Base-by-base conservation (phyloP, 1,140 invertebrate species). In the Eriocheir sinensis region DNA sequence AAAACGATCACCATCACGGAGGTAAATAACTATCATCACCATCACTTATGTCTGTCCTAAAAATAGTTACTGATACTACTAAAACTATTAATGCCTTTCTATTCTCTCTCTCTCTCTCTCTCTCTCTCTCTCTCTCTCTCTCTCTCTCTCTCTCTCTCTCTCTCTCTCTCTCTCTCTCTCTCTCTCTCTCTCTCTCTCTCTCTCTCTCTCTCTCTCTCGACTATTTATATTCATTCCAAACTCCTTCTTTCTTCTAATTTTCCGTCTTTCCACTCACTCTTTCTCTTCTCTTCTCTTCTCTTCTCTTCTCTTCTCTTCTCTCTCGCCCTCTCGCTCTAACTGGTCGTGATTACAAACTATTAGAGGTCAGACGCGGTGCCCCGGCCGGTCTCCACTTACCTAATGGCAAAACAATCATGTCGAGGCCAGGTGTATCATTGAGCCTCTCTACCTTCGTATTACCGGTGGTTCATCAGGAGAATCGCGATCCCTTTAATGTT, bases 331-430 rank as follows among this genome's bases (percentile, higher is more conserved):
- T 83, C 81, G 9, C 3, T 40, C 81, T 85, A 12, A 27, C 81
- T 38, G 27, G 38, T 72, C 89, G 53, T 72, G 48, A 72, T 30
- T 53, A 53, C 89, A 60, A 79, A 36, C 89, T 32, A 91, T 91
- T 72, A 91, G 21, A 36, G 44, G 34, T 72, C 30, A 48, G 88
- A 32, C 17, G 36, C 90, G 44, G 30, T 30, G 89, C 40, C 79
- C 81, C 32, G 27, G 15, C 91, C 34, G 27, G 72, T 30, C 91
- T 41, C 27, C 79, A 92, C 79, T 83, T 92, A 44, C 79, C 91
- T 83, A 92, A 92, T 92, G 44, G 36, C 21, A 83, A 92, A 92
- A 92, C 91, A 92, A 92, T 92, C 30, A 91, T 34, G 89, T 53
- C 21, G 53, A 34, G 21, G 8, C 8, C 79, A 83, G 30, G 36